phyloP scores from a whole-genome alignment of 2,113 vertebrate genomes.

The Monopterus albus region DNA sequence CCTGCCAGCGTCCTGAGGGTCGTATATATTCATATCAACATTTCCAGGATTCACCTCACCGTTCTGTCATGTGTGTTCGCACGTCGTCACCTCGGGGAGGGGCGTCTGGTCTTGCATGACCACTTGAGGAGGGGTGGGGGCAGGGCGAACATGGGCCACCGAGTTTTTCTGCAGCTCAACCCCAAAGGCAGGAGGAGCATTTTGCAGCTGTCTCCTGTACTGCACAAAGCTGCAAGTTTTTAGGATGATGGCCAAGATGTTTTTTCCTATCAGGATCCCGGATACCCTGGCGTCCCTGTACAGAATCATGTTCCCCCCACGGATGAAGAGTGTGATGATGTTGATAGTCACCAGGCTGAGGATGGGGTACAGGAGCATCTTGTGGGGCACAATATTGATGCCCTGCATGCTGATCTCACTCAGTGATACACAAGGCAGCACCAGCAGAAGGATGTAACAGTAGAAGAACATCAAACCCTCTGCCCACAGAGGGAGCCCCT shows the following conservation, averaged over 20 bases:
- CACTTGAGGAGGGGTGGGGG: conserved; percentile 65
- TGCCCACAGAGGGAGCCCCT: conserved; percentile 83
- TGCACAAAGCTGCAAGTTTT: conserved; percentile 85
- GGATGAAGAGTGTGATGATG: conserved; percentile 83
- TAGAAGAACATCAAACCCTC: conserved; percentile 87
- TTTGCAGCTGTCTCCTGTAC: conserved; percentile 82
- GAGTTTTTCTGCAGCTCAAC: conserved; percentile 83
- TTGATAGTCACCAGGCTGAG: conserved; percentile 85
- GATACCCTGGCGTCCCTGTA: conserved; percentile 83
- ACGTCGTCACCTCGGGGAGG: conserved; percentile 77
- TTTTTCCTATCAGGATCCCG: conserved; percentile 84
- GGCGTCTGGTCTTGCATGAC: conserved; percentile 79
- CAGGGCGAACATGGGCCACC: conserved; percentile 64
- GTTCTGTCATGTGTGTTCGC: conserved; percentile 81
- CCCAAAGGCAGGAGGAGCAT: conserved; percentile 74
- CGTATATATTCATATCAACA: conserved; percentile 27
- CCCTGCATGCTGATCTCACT: conserved; percentile 88
- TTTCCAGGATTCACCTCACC: conserved; percentile 16
- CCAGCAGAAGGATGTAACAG: conserved; percentile 85
- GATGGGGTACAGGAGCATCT: conserved; percentile 87
- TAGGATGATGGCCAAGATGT: conserved; percentile 82
- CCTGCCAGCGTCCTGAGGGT: conserved; percentile 53
- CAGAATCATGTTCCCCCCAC: conserved; percentile 83
- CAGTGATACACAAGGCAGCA: conserved; percentile 84
- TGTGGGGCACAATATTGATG: conserved; percentile 85